Evolutionary conservation across 2,797 vertebrate genomes (phyloP).

Genomic region (Manis pentadactyla): DNA sequence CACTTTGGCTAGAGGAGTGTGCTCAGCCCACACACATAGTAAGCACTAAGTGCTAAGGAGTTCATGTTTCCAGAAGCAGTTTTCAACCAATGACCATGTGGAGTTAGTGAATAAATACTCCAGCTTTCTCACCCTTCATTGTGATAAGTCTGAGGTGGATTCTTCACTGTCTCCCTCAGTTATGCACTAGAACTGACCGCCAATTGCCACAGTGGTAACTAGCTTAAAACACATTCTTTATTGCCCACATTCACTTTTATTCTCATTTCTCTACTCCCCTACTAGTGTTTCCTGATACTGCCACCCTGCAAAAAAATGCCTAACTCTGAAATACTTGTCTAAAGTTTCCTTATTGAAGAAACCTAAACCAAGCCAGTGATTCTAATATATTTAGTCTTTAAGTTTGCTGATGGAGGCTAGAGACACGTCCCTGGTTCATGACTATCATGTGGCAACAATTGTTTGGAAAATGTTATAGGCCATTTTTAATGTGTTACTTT

Average conservation of each 20-base stretch:
- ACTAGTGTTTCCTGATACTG: neutral
- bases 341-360: neutral
- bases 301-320: neutral
- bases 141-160: neutral
- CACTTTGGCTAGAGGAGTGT: neutral
- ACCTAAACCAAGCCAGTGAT: neutral
- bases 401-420: neutral
- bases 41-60: neutral
- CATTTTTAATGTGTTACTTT: neutral
- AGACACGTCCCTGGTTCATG: neutral
- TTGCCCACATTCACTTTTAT: neutral
- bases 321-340: neutral
- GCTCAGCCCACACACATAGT: neutral
- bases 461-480: neutral
- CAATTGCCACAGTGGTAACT: neutral
- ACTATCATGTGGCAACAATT: neutral
- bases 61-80: neutral
- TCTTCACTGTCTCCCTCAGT: neutral
- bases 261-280: neutral
- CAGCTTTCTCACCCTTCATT: neutral
- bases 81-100: neutral
- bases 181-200: neutral
- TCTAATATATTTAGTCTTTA: neutral
- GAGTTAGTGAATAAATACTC: neutral
- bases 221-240: neutral